Evolutionary conservation across 2,113 vertebrate species (phyloP), one percentile per base, ranked within the genome.

Genomic region (Polypterus bichir): DNA sequence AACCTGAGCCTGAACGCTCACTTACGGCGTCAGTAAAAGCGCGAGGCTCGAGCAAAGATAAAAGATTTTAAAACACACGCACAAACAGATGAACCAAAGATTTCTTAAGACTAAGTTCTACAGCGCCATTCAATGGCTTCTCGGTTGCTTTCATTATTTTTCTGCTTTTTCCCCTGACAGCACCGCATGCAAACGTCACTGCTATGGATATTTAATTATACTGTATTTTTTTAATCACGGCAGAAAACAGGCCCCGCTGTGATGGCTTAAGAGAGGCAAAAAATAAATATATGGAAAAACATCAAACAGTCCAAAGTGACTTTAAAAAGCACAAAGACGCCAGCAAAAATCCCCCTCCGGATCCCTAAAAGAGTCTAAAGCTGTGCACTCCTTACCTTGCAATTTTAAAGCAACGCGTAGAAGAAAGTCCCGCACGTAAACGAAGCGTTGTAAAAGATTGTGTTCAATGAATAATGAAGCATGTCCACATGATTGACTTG

Each of bases 401-500:
- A 83, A 83, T 80, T 69, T 64, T 70, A 82, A 82, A 82, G 82
- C 79, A 78, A 83, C 85, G 84, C 83, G 81, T 82, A 81, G 78
- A 83, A 81, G 81, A 79, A 87, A 91, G 80, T 91, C 89, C 85
- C 75, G 90, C 81, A 85, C 86, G 89, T 88, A 87, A 89, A 82
- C 83, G 86, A 73, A 81, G 90, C 89, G 88, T 88, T 85, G 89
- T 77, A 85, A 88, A 88, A 85, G 86, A 87, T 83, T 87, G 90
- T 85, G 89, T 86, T 94, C 89, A 89, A 82, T 88, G 88, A 92
- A 94, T 91, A 92, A 91, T 83, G 88, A 95, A 86, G 87, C 91
- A 89, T 89, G 91, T 91, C 91, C 93, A 89, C 84, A 88, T 86
- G 91, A 92, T 90, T 92, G 90, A 93, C 88, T 91, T 82, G 91